phyloP scores from a whole-genome alignment of 2,888 invertebrate species.

The Stenchaetothrips biformis region DNA sequence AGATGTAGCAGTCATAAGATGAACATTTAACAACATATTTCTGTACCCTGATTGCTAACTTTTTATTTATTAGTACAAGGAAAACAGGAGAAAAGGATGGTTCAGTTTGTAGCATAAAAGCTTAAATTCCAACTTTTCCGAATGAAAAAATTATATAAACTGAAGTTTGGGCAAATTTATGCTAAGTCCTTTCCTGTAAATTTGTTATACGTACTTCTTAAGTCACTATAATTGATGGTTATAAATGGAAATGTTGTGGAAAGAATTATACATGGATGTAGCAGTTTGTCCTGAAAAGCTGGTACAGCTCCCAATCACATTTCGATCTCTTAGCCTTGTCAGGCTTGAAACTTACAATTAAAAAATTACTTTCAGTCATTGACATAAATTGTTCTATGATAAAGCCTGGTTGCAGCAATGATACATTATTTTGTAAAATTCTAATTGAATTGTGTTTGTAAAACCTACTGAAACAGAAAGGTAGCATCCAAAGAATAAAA shows the following conservation, averaged over 20 bases:
- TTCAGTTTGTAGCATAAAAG: no score
- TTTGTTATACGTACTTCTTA: no score
- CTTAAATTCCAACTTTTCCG: no score
- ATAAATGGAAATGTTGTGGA: no score
- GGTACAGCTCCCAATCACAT: no score
- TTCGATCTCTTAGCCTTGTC: background rate
- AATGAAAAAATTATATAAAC: no score
- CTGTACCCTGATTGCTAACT: background rate
- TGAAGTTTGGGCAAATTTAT: no score
- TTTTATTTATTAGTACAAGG: background rate
- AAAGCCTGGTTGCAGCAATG: background rate
- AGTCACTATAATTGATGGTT: no score
- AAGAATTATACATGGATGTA: no score
- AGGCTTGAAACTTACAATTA: conserved; percentile 8
- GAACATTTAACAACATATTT: background rate
- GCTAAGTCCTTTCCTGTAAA: no score
- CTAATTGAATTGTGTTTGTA: background rate
- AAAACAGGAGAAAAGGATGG: no score
- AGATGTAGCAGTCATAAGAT: background rate
- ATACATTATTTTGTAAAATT: background rate
- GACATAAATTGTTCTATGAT: background rate
- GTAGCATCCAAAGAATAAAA: background rate
- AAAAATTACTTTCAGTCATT: background rate
- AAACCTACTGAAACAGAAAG: background rate
- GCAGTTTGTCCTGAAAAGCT: no score